A percentile compares a stretch with the other conserved stretches of the same genome.
Conservation (phyloP, 1,140 invertebrate species). For the Cotesia chilonis region DNA sequence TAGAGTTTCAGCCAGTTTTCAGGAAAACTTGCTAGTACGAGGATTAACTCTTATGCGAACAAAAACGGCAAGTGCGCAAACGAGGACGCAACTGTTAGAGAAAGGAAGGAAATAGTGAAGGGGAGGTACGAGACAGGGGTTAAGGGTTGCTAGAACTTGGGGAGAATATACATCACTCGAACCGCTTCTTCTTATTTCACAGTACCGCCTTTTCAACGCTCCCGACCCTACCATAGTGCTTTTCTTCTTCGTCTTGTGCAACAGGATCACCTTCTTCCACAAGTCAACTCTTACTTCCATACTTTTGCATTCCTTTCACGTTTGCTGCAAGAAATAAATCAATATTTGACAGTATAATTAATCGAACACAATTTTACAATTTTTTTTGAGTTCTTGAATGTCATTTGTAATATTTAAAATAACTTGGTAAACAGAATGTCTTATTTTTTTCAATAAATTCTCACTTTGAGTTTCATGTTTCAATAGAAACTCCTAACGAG, state of each 20-base stretch:
- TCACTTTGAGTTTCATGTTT: constrained; percentile 7
- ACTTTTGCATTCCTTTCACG: constrained; percentile 4
- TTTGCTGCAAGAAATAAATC: constrained; percentile 9
- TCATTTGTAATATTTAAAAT: constrained; percentile 4
- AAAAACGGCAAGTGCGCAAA: constrained; percentile 45
- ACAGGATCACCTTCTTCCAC: constrained; percentile 12
- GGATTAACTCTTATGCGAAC: constrained; percentile 51
- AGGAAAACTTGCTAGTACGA: constrained; percentile 45
- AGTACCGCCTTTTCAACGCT: constrained; percentile 27
- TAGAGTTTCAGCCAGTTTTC: constrained; percentile 46
- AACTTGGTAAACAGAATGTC: neutral
- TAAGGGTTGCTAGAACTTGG: constrained; percentile 36
- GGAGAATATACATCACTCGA: constrained; percentile 48
- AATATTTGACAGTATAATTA: constrained; percentile 9
- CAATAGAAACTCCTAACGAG: constrained; percentile 30
- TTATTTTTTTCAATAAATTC: neutral
- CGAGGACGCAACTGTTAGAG: constrained; percentile 17
- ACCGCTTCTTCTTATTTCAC: constrained; percentile 38
- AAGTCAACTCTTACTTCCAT: neutral
- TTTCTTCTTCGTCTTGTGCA: constrained; percentile 13
- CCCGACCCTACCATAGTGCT: constrained; percentile 29
- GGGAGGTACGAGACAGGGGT: constrained; percentile 14
- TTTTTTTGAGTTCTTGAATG: neutral
- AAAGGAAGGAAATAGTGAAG: constrained; percentile 1
- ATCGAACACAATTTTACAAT: neutral